A percentile compares a stretch with the other conserved stretches of the same genome.
Conservation (phyloP, 2,113 vertebrate genomes). For the Eclectus roratus region DNA sequence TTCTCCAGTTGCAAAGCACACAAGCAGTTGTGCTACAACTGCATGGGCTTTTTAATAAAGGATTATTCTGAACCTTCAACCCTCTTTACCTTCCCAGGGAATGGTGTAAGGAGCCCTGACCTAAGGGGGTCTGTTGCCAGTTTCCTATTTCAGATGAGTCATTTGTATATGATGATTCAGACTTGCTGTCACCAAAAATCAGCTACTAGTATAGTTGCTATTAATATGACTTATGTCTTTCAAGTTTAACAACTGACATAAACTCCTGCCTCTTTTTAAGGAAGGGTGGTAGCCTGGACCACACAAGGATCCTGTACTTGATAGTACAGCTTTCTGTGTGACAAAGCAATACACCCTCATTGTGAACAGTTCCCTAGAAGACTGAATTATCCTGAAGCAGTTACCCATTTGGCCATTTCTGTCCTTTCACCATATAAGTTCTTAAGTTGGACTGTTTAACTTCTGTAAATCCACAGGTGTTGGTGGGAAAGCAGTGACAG, state of each 20-base stretch:
- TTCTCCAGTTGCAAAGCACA: not conserved
- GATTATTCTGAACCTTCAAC: not conserved
- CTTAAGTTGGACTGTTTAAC: not conserved
- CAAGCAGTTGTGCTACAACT: not conserved
- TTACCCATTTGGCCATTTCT: not conserved
- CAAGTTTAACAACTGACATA: not conserved
- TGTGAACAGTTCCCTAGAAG: not conserved
- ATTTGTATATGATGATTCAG: not conserved
- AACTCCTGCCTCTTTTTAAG: not conserved
- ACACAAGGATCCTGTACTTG: not conserved
- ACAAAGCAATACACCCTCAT: fast-evolving
- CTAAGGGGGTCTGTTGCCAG: not conserved
- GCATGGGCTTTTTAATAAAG: not conserved
- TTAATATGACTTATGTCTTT: not conserved
- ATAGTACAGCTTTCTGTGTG: not conserved
- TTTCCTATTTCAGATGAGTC: not conserved
- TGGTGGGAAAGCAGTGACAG: not conserved
- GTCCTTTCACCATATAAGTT: not conserved
- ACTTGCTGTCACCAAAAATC: not conserved
- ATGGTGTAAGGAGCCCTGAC: not conserved
- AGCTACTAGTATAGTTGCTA: not conserved
- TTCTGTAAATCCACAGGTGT: not conserved
- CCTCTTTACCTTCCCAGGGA: not conserved
- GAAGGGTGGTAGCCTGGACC: not conserved
- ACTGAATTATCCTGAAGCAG: not conserved